Percentiles rank a stretch among this genome's conserved stretches.
phyloP scores from a whole-genome alignment of 2,888 invertebrate genomes.

The Protodeltote pygarga region DNA sequence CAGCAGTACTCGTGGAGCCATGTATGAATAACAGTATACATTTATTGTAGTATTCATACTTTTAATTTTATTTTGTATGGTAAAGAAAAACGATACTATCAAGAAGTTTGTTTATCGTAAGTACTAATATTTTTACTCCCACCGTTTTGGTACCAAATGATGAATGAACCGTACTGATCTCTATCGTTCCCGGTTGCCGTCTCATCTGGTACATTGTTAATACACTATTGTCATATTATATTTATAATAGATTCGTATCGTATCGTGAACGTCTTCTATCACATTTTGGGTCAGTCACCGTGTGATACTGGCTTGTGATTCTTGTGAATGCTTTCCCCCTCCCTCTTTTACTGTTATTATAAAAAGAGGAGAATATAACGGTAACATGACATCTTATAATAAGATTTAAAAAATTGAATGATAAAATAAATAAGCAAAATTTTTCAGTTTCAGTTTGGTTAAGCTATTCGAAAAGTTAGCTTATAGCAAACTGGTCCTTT shows the following conservation, averaged over 20 bases:
- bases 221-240: conserved; percentile 78
- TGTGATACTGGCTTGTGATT: no score
- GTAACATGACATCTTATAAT: no score
- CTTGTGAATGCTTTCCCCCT: no score
- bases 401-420: no score
- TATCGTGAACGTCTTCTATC: conserved; percentile 60
- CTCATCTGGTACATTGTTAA: conserved; percentile 73
- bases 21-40: conserved; percentile 24
- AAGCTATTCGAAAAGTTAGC: no score
- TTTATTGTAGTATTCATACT: conserved; percentile 57
- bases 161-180: conserved; percentile 72
- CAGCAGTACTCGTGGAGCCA: no score
- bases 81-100: conserved; percentile 67
- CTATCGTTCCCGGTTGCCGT: conserved; percentile 58
- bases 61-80: conserved; percentile 48
- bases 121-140: conserved; percentile 59
- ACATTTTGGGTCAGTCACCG: conserved; percentile 58
- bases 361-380: no score
- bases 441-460: no score
- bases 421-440: no score
- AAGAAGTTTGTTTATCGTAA: conserved; percentile 62
- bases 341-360: no score
- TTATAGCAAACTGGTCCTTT: no score
- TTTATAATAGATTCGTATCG: conserved; percentile 74
- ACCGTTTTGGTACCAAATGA: conserved; percentile 59